Conservation (phyloP, 2,113 vertebrate genomes). For the Hemiprocne comata region DNA sequence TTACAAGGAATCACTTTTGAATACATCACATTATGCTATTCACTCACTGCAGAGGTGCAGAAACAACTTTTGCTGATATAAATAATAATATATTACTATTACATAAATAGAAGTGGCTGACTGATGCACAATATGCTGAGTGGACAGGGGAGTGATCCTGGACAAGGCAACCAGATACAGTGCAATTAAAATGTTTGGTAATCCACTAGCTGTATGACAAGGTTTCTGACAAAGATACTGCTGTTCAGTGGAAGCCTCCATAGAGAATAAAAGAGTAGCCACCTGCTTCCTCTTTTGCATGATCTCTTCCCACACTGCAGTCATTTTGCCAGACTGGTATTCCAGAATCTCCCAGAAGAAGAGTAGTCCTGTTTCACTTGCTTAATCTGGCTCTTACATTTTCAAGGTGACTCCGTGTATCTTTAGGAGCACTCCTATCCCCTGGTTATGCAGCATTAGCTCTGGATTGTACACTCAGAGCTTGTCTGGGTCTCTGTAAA, state of each 20-base stretch:
- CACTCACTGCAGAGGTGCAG: not conserved
- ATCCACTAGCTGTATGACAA: not conserved
- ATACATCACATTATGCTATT: not conserved
- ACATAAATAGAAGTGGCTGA: not conserved
- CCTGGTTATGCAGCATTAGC: not conserved
- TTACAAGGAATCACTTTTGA: not conserved
- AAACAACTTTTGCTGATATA: not conserved
- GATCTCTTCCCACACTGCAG: not conserved
- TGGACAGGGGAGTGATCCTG: not conserved
- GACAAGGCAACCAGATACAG: not conserved
- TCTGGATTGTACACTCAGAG: not conserved
- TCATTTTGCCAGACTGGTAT: not conserved
- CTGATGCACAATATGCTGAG: not conserved
- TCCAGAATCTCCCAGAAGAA: not conserved
- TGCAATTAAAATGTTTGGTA: not conserved
- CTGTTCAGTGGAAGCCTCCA: not conserved
- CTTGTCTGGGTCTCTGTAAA: not conserved
- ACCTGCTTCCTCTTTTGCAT: not conserved
- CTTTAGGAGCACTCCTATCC: not conserved
- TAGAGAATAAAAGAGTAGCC: not conserved
- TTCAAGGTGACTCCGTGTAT: not conserved
- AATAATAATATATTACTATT: not conserved
- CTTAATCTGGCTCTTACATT: not conserved
- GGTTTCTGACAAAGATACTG: not conserved
- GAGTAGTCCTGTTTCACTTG: not conserved